These are phyloP conservation scores for Bombyx huttoni DNA, from an alignment of 2,888 invertebrate species.

Conservation along the genomic window DNA sequence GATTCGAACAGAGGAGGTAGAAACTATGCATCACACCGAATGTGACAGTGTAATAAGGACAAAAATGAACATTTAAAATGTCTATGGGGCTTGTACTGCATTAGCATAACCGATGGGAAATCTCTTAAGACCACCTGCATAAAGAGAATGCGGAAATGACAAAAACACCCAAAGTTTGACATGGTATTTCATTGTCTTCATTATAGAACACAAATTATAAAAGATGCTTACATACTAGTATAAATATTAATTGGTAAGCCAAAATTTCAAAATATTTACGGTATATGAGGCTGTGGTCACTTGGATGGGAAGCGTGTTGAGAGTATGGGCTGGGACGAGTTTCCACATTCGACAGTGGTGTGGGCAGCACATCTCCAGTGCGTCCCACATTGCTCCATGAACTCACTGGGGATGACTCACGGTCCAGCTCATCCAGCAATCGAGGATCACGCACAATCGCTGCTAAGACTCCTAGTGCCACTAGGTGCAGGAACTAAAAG, in stretches of 20 bases:
- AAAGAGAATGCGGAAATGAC: too few species aligned
- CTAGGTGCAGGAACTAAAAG: constrained; percentile 79
- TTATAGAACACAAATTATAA: background rate
- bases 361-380: constrained; percentile 69
- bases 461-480: constrained; percentile 81
- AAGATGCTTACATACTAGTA: background rate
- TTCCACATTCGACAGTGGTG: constrained; percentile 81
- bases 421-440: constrained; percentile 74
- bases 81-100: too few species aligned
- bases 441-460: constrained; percentile 82
- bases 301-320: constrained; percentile 46
- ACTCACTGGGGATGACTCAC: constrained; percentile 53
- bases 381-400: constrained; percentile 51
- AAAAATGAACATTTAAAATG: too few species aligned
- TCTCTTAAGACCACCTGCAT: too few species aligned
- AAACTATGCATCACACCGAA: too few species aligned
- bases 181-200: background rate
- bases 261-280: constrained; percentile 58
- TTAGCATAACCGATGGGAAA: too few species aligned
- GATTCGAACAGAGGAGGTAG: too few species aligned
- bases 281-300: constrained; percentile 77
- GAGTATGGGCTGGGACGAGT: constrained; percentile 69
- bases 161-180: too few species aligned
- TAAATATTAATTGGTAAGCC: background rate
- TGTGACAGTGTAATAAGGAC: too few species aligned